Conservation (phyloP, 2,888 invertebrate genomes). For the Sarcophaga variegata region DNA sequence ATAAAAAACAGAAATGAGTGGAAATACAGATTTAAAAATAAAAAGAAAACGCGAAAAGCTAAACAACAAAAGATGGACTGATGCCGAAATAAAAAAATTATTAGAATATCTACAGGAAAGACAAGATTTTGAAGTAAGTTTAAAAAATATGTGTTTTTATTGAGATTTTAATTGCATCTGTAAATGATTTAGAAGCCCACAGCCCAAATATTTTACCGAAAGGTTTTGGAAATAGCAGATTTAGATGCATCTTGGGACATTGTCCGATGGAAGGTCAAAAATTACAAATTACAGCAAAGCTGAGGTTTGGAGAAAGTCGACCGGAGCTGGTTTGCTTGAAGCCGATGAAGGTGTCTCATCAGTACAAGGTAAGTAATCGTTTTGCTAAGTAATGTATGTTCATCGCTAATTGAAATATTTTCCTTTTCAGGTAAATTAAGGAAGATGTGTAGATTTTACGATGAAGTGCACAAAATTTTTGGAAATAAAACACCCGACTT, state of each 20-base stretch:
- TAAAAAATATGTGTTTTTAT: no score
- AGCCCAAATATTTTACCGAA: constrained; percentile 33
- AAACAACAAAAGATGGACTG: no score
- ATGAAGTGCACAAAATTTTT: constrained; percentile 13
- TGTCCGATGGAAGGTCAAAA: neutral
- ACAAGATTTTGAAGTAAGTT: no score
- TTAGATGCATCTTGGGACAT: constrained; percentile 26
- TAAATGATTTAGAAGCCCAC: constrained; percentile 6
- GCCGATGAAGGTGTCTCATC: neutral
- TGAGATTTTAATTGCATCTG: no score
- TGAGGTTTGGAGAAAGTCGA: constrained; percentile 5
- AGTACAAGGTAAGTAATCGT: no score
- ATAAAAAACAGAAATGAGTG: no score
- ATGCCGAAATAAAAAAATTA: no score
- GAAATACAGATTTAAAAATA: no score
- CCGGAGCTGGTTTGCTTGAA: constrained; percentile 9
- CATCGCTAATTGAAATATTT: neutral
- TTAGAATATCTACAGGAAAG: no score
- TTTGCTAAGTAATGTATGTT: neutral
- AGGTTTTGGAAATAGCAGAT: neutral
- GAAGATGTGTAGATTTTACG: constrained; percentile 22
- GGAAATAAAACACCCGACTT: constrained; percentile 1
- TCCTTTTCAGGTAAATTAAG: constrained; percentile 23
- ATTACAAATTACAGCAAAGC: no score
- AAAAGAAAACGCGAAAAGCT: no score